Evolutionary conservation across 1,140 invertebrate genomes (phyloP).

Genomic region (Bombus cullumanus): DNA sequence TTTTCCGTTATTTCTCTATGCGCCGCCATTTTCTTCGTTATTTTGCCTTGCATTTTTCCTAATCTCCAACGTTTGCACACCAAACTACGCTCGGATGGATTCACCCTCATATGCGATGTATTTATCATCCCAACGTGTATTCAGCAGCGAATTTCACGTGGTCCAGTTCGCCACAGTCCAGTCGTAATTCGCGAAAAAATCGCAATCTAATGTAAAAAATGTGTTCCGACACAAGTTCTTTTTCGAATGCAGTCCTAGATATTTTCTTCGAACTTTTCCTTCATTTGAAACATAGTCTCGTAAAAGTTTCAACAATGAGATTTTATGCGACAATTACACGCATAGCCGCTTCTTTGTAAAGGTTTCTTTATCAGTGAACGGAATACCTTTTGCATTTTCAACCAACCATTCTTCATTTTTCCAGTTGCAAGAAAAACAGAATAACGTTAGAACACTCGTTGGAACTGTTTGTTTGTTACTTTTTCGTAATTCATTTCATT

Average conservation of each 20-base stretch:
- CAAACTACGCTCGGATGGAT: background rate
- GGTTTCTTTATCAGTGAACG: background rate
- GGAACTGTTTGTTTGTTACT: background rate
- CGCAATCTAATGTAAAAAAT: background rate
- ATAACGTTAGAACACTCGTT: background rate
- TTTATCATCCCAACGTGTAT: conserved; percentile 12
- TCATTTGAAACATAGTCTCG: no score
- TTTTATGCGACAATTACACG: background rate
- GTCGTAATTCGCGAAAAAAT: background rate
- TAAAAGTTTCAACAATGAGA: background rate
- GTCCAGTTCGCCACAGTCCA: background rate
- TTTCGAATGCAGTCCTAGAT: background rate
- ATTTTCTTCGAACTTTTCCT: background rate
- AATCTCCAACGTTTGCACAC: background rate
- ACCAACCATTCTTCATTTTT: no score
- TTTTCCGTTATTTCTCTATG: conserved; percentile 34
- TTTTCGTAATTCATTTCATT: background rate
- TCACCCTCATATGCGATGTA: background rate
- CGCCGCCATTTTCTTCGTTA: background rate
- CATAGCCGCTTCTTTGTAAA: background rate
- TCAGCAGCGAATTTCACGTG: background rate
- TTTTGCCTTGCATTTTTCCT: background rate
- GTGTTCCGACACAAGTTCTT: background rate
- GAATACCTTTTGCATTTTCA: background rate
- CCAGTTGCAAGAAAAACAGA: background rate